Evolutionary conservation across 1,140 invertebrate genomes (phyloP).

Genomic region (Aphelenchoides fujianensis): DNA sequence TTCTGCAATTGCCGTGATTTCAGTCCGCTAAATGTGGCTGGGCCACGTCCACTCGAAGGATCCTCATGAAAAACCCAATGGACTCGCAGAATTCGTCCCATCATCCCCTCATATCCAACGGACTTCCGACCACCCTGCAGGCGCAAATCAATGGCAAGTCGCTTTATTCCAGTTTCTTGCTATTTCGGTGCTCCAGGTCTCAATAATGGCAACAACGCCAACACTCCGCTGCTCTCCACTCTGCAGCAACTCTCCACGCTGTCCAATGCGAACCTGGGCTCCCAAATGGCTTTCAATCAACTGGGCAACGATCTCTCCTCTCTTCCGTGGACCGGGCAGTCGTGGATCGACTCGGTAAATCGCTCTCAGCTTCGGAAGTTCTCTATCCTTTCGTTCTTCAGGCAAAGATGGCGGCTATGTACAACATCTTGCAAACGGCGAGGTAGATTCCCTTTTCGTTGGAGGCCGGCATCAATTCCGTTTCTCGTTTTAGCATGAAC

Average conservation of each 20-base stretch:
- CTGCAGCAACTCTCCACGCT: conserved; percentile 12
- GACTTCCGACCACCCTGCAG: not conserved
- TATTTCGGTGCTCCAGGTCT: not conserved
- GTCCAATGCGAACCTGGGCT: not conserved
- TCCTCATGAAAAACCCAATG: no score
- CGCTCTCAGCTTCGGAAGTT: not conserved
- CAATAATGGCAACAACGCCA: not conserved
- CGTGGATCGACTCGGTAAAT: conserved; percentile 10
- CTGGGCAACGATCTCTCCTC: conserved; percentile 5
- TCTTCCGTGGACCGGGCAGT: not conserved
- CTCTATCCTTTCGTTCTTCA: not conserved
- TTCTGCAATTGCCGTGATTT: no score
- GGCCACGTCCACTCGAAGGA: not conserved
- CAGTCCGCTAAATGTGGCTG: not conserved
- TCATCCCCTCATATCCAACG: not conserved
- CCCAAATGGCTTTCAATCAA: conserved; percentile 6
- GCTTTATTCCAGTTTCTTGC: not conserved
- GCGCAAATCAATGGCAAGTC: not conserved
- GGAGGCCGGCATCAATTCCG: not conserved
- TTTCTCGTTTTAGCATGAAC: not conserved
- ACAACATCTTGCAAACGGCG: conserved; percentile 4
- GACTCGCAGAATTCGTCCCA: conserved; percentile 9
- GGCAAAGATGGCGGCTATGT: conserved; percentile 16
- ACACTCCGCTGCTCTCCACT: conserved; percentile 4
- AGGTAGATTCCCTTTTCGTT: not conserved